A percentile compares a stretch with the other conserved stretches of the same genome.
phyloP scores from a whole-genome alignment of 2,113 vertebrate genomes.

The Podiceps cristatus region DNA sequence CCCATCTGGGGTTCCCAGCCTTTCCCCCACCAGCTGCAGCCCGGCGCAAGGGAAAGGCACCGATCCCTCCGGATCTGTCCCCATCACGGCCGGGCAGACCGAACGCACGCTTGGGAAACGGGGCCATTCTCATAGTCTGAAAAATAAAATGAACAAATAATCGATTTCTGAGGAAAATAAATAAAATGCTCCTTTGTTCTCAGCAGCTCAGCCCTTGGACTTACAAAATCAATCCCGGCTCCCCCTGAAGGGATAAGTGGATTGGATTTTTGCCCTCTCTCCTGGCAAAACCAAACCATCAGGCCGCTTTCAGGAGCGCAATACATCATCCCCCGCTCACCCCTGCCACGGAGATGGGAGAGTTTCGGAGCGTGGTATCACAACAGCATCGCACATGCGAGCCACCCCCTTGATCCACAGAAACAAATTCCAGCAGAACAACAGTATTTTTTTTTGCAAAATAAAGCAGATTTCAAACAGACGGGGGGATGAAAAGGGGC shows the following conservation, averaged over 20 bases:
- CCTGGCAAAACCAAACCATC: not conserved
- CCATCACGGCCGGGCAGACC: accelerated
- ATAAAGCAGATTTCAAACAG: not conserved
- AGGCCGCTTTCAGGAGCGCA: not conserved
- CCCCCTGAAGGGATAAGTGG: not conserved
- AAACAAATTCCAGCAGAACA: not conserved
- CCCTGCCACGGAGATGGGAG: accelerated
- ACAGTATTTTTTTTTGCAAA: accelerated
- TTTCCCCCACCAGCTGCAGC: not conserved
- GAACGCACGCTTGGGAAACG: accelerated
- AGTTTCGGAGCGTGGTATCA: accelerated
- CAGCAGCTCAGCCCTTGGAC: not conserved
- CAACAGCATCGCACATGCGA: accelerated
- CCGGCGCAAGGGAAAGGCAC: accelerated
- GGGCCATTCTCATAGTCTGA: not conserved
- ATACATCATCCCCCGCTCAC: not conserved
- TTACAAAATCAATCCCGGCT: not conserved
- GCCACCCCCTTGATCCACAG: not conserved
- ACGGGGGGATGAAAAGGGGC: not conserved
- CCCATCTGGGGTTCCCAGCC: not conserved
- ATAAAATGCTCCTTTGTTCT: not conserved
- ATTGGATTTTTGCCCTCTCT: not conserved
- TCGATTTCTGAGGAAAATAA: not conserved
- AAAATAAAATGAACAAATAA: not conserved
- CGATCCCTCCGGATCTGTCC: accelerated